Conservation (phyloP, 1,140 invertebrate species). For the Sycophila sp. region DNA sequence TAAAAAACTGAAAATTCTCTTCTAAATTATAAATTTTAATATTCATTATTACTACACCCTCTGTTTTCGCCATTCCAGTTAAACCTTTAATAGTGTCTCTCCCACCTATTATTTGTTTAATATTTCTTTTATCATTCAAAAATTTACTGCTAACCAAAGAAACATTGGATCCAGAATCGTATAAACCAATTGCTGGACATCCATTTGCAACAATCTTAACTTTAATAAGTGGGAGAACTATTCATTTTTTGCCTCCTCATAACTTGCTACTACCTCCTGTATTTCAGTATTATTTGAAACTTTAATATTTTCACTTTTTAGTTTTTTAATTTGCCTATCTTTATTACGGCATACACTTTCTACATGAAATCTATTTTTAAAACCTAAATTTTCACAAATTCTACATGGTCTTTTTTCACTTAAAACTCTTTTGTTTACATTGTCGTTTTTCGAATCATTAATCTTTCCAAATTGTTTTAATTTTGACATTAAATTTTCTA, state of each 20-base stretch:
- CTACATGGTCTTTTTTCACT: too few relatives aligned
- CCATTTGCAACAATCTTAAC: conserved; percentile 9
- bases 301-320: conserved; percentile 19
- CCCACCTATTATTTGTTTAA: background rate
- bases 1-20: conserved; percentile 5
- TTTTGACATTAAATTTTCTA: too few relatives aligned
- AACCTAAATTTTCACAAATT: conserved; percentile 23
- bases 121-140: too few relatives aligned
- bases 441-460: background rate
- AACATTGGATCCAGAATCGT: conserved; percentile 24
- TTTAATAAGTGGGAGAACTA: conserved; percentile 28
- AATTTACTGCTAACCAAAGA: conserved; percentile 16
- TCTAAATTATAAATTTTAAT: conserved; percentile 9
- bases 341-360: too few relatives aligned
- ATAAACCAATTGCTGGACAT: background rate
- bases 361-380: conserved; percentile 15
- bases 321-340: conserved; percentile 3
- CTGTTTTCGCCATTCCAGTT: conserved; percentile 17
- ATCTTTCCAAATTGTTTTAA: background rate
- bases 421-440: background rate
- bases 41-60: background rate
- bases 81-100: conserved; percentile 10
- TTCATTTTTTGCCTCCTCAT: too few relatives aligned
- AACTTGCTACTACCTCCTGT: conserved; percentile 13
- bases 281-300: conserved; percentile 25